Base-by-base conservation (phyloP, 2,888 invertebrate species). In the Plebejus argus region DNA sequence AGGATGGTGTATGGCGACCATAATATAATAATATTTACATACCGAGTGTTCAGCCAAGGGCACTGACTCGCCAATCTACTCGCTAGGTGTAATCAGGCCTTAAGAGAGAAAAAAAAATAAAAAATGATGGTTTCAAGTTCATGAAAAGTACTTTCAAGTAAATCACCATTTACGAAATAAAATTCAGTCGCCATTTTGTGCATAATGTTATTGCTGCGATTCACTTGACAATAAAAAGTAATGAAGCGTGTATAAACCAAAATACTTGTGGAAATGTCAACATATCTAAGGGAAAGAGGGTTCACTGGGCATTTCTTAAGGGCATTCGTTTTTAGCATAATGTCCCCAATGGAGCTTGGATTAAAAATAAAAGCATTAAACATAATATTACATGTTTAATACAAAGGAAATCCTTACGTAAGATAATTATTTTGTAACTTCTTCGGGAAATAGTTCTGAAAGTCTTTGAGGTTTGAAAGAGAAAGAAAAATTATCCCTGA, bases 221-320 rank as follows among this genome's bases (percentile, higher is more conserved):
- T 66, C 28, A 66, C 28, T 66, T 66, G 28, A 66, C 18, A 33
- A 66, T 66, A 33, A 66, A 66, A 71, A 71, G 71, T 71, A 71
- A 71, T 71, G 71, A 66, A 33, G 15, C 39, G n/a, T 39, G 71
- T 39, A 71, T 71, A 20, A 39, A 71, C 35, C 20, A 39, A 39
- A 71, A 71, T 39, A 70, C 70, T 6, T 35, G 70, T 70, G 10
- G 3, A 70, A 70, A 70, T 70, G 39, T 71, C n/a, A 71, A 70
- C n/a, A 39, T 35, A 39, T 20, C 10, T 71, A 33, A 35, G 35
- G n/a, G 70, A 70, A n/a, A 0, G 20, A 39, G 35, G 39, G 71
- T 71, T 71, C 71, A 39, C 35, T 39, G 39, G 71, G 71, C 39
- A 35, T 71, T 71, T 39, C 71, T 71, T 71, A 71, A 71, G 71